phyloP scores from a whole-genome alignment of 2,888 invertebrate genomes.

The Neria commutata region DNA sequence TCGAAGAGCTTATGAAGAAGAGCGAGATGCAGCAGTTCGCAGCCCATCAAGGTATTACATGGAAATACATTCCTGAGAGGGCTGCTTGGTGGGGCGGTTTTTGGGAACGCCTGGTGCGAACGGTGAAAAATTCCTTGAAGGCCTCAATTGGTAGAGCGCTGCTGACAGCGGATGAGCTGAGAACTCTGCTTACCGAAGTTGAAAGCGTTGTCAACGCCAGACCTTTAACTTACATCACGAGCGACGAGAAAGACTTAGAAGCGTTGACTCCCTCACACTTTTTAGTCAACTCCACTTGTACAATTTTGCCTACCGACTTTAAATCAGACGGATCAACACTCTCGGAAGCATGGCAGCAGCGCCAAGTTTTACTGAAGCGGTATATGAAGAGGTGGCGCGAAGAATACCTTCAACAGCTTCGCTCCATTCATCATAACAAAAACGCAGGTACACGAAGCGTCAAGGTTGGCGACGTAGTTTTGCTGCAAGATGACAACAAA shows the following conservation, averaged over 20 bases:
- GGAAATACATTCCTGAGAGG: slow-evolving; percentile 26
- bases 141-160: too few relatives aligned
- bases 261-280: too few relatives aligned
- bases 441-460: slow-evolving; percentile 3
- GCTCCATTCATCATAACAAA: slow-evolving; percentile 14
- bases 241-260: not conserved
- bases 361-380: slow-evolving; percentile 7
- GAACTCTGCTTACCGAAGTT: not conserved
- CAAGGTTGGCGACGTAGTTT: slow-evolving; percentile 18
- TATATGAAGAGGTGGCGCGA: slow-evolving; percentile 19
- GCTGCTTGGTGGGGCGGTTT: slow-evolving; percentile 31
- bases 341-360: slow-evolving; percentile 17
- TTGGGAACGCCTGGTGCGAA: slow-evolving; percentile 27
- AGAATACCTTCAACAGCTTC: slow-evolving; percentile 17
- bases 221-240: not conserved
- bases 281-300: too few relatives aligned
- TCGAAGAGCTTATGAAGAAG: slow-evolving; percentile 17
- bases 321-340: not conserved
- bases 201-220: not conserved
- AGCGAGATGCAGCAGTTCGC: slow-evolving; percentile 18
- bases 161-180: too few relatives aligned
- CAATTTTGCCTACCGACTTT: not conserved
- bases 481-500: slow-evolving; percentile 23
- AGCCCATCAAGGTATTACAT: slow-evolving; percentile 19
- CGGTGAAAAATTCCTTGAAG: slow-evolving; percentile 24